phyloP scores from a whole-genome alignment of 2,888 invertebrate genomes.

The Argynnis bischoffii region DNA sequence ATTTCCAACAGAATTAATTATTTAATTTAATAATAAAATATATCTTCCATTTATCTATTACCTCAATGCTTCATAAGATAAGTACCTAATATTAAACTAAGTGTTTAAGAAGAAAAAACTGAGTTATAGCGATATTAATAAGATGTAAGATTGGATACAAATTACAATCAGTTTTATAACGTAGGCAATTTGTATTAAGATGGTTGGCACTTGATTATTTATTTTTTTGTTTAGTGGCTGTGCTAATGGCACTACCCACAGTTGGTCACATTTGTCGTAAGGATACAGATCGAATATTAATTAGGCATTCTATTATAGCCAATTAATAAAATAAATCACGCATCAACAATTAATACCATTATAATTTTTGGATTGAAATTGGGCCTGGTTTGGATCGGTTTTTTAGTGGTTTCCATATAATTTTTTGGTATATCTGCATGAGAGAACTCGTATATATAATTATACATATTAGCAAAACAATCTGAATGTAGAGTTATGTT shows the following conservation, averaged over 20 bases:
- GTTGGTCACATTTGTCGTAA: slow-evolving; percentile 25
- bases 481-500: too few species aligned
- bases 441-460: too few species aligned
- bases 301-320: slow-evolving; percentile 30
- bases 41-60: too few species aligned
- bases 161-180: slow-evolving; percentile 5
- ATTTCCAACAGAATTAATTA: slow-evolving; percentile 13
- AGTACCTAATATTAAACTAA: too few species aligned
- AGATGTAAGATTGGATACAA: not conserved
- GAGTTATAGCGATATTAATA: not conserved
- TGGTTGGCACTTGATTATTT: slow-evolving; percentile 17
- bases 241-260: slow-evolving; percentile 27
- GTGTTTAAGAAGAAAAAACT: not conserved
- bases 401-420: not conserved
- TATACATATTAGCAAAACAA: too few species aligned
- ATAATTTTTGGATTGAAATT: slow-evolving; percentile 8
- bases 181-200: slow-evolving; percentile 17
- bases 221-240: slow-evolving; percentile 1
- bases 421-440: too few species aligned
- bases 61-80: too few species aligned
- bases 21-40: not conserved
- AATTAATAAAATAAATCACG: slow-evolving; percentile 29
- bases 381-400: not conserved
- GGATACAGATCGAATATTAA: slow-evolving; percentile 36
- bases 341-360: slow-evolving; percentile 17